Evolutionary conservation across 2,888 invertebrate genomes (phyloP).

Genomic region (Stenoptilia bipunctidactyla): DNA sequence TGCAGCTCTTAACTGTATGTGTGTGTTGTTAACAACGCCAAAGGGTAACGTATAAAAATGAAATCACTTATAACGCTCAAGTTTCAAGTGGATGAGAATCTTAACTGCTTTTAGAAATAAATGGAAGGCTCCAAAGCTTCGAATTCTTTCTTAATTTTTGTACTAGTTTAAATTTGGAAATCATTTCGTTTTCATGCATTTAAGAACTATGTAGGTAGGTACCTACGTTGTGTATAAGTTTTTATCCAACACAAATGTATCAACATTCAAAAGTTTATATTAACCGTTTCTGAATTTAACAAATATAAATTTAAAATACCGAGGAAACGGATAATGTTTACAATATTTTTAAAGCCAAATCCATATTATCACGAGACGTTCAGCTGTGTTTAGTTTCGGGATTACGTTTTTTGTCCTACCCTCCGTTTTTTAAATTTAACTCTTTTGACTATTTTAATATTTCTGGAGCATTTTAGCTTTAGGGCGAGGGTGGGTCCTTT

Average conservation of each 20-base stretch:
- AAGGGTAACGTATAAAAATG: slow-evolving; percentile 60
- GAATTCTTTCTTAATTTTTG: no score
- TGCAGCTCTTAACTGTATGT: slow-evolving; percentile 52
- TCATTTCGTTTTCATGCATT: no score
- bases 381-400: slow-evolving; percentile 65
- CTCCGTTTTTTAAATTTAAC: slow-evolving; percentile 64
- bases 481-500: slow-evolving; percentile 39
- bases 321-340: neutral
- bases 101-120: slow-evolving; percentile 22
- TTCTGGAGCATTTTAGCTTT: slow-evolving; percentile 54
- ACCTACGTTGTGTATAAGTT: no score
- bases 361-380: slow-evolving; percentile 34
- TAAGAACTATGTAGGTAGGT: no score
- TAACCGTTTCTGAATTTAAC: no score
- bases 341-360: slow-evolving; percentile 17
- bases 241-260: no score
- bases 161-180: no score
- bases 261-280: no score
- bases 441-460: slow-evolving; percentile 71
- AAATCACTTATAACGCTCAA: slow-evolving; percentile 42
- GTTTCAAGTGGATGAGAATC: slow-evolving; percentile 60
- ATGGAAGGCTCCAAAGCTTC: neutral
- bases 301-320: no score
- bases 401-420: slow-evolving; percentile 50
- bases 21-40: slow-evolving; percentile 18